Percentiles rank a stretch among this genome's conserved stretches.
Conservation (phyloP, 2,113 vertebrate species). For the Salminus brasiliensis region DNA sequence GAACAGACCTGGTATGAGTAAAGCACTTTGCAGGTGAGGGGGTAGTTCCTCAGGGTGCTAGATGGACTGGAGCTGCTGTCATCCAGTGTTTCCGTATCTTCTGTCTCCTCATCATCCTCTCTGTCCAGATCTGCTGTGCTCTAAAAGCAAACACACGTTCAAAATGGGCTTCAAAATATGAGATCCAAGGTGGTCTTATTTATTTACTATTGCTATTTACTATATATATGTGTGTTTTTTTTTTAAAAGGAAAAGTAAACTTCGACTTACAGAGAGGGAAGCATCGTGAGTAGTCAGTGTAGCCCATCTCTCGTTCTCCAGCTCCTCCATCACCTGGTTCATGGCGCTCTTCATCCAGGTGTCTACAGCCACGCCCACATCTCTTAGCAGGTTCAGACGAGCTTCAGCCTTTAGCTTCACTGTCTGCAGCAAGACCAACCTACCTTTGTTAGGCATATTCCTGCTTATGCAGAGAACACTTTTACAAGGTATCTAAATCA, state of each 20-base stretch:
- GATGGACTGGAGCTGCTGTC: slow-evolving; percentile 98
- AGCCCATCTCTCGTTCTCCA: slow-evolving; percentile 96
- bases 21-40: slow-evolving; percentile 96
- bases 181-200: not conserved
- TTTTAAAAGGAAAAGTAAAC: too few relatives aligned
- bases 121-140: slow-evolving; percentile 85
- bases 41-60: slow-evolving; percentile 94
- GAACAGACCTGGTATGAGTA: slow-evolving; percentile 92
- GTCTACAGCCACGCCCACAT: slow-evolving; percentile 94
- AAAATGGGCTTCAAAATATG: not conserved
- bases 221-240: too few relatives aligned
- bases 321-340: slow-evolving; percentile 98
- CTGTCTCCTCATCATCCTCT: slow-evolving; percentile 94
- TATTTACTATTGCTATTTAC: not conserved
- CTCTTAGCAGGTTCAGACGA: slow-evolving; percentile 89
- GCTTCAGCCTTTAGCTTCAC: slow-evolving; percentile 96
- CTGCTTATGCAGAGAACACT: not conserved
- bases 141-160: slow-evolving; percentile 66
- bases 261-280: slow-evolving; percentile 84
- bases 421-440: slow-evolving; percentile 72
- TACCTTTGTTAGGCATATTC: not conserved
- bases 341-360: slow-evolving; percentile 97
- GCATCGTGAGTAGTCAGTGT: slow-evolving; percentile 87
- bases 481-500: not conserved
- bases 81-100: slow-evolving; percentile 94